phyloP scores from a whole-genome alignment of 1,140 invertebrate genomes.

The Cherax quadricarinatus region DNA sequence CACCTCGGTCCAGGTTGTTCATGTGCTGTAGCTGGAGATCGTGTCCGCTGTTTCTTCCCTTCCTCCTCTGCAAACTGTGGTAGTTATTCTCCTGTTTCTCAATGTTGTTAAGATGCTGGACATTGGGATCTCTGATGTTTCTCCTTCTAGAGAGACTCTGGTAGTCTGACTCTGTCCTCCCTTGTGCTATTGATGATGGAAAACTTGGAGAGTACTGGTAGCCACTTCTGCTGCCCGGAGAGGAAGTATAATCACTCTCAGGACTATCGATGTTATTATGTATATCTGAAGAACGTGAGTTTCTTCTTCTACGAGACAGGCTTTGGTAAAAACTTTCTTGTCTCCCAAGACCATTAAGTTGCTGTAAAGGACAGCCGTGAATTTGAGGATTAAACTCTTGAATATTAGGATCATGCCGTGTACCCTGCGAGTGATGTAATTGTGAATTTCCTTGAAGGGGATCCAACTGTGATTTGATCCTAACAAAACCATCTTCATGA shows the following conservation, averaged over 20 bases:
- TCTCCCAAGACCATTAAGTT: slow-evolving; percentile 30
- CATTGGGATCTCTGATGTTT: slow-evolving; percentile 1
- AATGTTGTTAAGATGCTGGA: slow-evolving; percentile 35
- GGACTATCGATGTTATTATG: slow-evolving; percentile 40
- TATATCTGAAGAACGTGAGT: slow-evolving; percentile 12
- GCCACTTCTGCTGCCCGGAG: background rate
- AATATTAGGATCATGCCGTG: slow-evolving; percentile 9
- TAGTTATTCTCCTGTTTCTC: slow-evolving; percentile 1
- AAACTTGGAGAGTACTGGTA: background rate
- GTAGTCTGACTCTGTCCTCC: slow-evolving; percentile 27
- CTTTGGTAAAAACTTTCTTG: slow-evolving; percentile 47
- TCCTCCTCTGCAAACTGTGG: background rate
- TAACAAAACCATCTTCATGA: slow-evolving; percentile 60
- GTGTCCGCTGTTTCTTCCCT: background rate
- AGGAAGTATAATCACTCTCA: slow-evolving; percentile 31
- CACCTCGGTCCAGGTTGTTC: slow-evolving; percentile 54
- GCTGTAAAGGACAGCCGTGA: background rate
- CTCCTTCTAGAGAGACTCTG: slow-evolving; percentile 32
- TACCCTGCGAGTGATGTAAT: background rate
- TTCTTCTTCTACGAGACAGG: slow-evolving; percentile 37
- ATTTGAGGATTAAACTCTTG: slow-evolving; percentile 34
- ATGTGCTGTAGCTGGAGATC: slow-evolving; percentile 8
- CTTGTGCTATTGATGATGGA: background rate
- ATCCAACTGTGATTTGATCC: slow-evolving; percentile 44
- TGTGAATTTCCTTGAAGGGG: background rate